A percentile compares a stretch with the other conserved stretches of the same genome.
phyloP scores from a whole-genome alignment of 2,888 invertebrate species.

The Catocala nupta region DNA sequence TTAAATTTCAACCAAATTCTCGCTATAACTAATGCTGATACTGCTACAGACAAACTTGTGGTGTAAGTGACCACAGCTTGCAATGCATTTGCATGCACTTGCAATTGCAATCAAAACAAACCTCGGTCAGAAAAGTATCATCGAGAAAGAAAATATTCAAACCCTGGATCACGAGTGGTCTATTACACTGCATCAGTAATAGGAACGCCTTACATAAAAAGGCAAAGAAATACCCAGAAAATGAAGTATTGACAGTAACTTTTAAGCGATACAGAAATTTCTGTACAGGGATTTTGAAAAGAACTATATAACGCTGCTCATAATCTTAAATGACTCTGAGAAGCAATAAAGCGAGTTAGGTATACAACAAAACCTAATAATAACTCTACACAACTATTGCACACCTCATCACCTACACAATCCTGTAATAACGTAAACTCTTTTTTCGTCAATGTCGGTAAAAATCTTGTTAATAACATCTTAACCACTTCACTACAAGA shows the following conservation, averaged over 20 bases:
- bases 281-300: neutral
- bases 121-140: neutral
- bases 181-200: constrained; percentile 3
- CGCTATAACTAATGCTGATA: neutral
- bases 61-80: neutral
- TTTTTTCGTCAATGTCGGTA: neutral
- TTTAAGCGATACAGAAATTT: neutral
- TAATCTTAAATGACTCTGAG: constrained; percentile 1
- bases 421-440: neutral
- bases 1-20: constrained; percentile 1
- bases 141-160: constrained; percentile 4
- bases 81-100: no score
- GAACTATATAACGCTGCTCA: neutral
- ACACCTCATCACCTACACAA: neutral
- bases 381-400: neutral
- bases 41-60: neutral
- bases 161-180: neutral
- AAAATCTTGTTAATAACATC: neutral
- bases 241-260: neutral
- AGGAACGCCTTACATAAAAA: neutral
- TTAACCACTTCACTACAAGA: neutral
- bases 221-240: neutral
- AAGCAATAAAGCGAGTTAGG: constrained; percentile 4
- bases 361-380: constrained; percentile 3
- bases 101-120: neutral